Evolutionary conservation across 2,113 vertebrate species (phyloP).

Genomic region (Orientallactaga bullata): DNA sequence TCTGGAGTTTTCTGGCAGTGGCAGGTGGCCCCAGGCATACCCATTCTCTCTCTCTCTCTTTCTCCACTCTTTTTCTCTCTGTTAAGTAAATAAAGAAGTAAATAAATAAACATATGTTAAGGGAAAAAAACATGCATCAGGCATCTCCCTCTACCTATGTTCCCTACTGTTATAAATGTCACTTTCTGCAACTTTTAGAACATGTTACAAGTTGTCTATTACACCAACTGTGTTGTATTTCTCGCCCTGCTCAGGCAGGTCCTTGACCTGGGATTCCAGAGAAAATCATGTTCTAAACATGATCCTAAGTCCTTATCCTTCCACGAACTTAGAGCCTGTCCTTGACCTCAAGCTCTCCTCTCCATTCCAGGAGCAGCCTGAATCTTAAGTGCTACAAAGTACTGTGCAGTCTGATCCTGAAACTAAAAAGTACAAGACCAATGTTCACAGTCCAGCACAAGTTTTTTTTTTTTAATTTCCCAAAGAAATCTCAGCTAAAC

Average conservation of each 20-base stretch:
- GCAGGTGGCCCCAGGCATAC: too few species aligned
- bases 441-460: background rate
- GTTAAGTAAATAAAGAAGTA: too few species aligned
- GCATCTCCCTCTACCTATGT: background rate
- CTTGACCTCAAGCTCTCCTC: background rate
- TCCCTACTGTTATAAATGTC: conserved; percentile 21
- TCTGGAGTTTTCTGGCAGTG: too few species aligned
- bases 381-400: background rate
- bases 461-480: background rate
- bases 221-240: background rate
- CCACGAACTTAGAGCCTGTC: background rate
- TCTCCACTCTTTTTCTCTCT: too few species aligned
- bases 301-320: conserved; percentile 8
- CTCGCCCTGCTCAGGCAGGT: background rate
- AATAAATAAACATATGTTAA: too few species aligned
- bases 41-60: too few species aligned
- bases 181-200: background rate
- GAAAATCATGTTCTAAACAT: conserved; percentile 26
- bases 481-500: background rate
- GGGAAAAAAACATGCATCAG: background rate
- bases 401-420: background rate
- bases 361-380: background rate
- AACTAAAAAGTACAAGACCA: background rate
- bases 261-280: conserved; percentile 14
- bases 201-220: background rate